Evolutionary conservation across 2,113 vertebrate genomes (phyloP).

Genomic region (Hyla sarda): DNA sequence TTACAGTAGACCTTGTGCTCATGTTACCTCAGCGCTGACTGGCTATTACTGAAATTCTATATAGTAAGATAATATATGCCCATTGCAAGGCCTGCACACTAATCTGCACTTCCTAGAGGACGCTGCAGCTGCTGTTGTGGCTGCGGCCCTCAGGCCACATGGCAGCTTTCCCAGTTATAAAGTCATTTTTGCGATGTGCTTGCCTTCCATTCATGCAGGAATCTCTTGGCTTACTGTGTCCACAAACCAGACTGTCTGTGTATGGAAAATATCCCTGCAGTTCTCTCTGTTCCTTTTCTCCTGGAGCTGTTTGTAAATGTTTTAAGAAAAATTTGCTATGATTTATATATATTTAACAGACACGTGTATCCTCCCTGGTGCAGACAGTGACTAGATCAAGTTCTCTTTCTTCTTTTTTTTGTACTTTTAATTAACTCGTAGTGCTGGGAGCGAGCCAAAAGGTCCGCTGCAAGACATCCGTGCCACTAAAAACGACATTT

Average conservation of each 20-base stretch:
- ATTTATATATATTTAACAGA: slow-evolving; percentile 11
- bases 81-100: background rate
- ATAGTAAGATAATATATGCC: background rate
- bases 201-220: background rate
- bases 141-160: background rate
- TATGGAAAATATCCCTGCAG: background rate
- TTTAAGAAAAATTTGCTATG: background rate
- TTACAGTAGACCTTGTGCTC: slow-evolving; percentile 26
- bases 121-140: slow-evolving; percentile 20
- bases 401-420: background rate
- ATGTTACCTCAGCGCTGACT: slow-evolving; percentile 25
- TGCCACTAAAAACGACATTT: slow-evolving; percentile 21
- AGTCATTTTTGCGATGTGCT: background rate
- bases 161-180: slow-evolving; percentile 29
- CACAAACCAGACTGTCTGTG: background rate
- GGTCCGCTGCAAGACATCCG: background rate
- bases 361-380: background rate
- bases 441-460: background rate
- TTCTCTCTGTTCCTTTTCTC: background rate
- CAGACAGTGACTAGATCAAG: background rate
- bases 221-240: background rate
- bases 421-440: slow-evolving; percentile 26
- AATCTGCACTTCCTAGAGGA: background rate
- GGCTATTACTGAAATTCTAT: slow-evolving; percentile 28
- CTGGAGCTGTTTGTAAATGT: background rate